phyloP scores from a whole-genome alignment of 2,797 vertebrate genomes.

The Hapalemur alaotrensis region DNA sequence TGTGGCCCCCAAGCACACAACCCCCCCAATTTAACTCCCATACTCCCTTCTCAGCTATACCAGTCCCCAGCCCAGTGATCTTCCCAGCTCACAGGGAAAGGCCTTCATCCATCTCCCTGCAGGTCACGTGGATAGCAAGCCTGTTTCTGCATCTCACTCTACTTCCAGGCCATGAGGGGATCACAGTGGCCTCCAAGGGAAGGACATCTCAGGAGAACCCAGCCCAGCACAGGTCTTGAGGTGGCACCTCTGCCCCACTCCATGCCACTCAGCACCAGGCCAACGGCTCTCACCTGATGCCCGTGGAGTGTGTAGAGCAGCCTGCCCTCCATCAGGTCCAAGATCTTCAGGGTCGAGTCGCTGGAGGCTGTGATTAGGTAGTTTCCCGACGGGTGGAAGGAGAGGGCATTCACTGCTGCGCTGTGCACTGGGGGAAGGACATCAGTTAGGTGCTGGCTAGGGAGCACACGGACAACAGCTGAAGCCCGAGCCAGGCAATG shows the following conservation, averaged over 20 bases:
- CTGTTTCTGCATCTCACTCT: neutral
- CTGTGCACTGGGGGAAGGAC: constrained; percentile 89
- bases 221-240: neutral
- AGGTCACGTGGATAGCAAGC: neutral
- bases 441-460: neutral
- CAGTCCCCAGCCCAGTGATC: neutral
- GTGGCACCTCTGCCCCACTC: neutral
- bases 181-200: neutral
- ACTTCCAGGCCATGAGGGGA: neutral
- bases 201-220: neutral
- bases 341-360: constrained; percentile 96
- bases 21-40: neutral
- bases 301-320: constrained; percentile 96
- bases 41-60: neutral
- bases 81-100: neutral
- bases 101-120: neutral
- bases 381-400: constrained; percentile 94
- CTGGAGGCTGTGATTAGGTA: constrained; percentile 95
- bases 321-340: constrained; percentile 96
- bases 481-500: neutral
- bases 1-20: too few species aligned
- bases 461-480: neutral
- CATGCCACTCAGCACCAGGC: fast-evolving
- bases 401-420: constrained; percentile 92
- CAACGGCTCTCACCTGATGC: constrained; percentile 91